Evolutionary conservation across 92 coral and sea anemone species (phyloP).

Genomic region (Umimayanthus chanpuru): DNA sequence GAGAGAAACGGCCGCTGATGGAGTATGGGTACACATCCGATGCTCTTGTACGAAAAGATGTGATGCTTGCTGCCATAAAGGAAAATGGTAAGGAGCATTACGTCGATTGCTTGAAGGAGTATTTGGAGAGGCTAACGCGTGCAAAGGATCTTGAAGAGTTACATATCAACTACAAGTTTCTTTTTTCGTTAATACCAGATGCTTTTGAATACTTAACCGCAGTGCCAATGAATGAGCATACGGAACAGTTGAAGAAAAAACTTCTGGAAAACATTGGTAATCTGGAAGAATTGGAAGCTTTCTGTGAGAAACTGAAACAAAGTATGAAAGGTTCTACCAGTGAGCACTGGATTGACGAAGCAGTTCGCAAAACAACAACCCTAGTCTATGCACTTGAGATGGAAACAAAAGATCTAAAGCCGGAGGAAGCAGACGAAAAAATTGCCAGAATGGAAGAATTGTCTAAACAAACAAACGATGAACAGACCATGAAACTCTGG

Average conservation of each 20-base stretch:
- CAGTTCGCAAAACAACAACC: conserved; percentile 59
- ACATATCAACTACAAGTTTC: conserved; percentile 41
- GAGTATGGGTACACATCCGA: conserved; percentile 83
- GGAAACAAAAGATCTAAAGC: conserved; percentile 62
- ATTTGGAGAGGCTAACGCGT: conserved; percentile 10
- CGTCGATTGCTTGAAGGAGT: conserved; percentile 56
- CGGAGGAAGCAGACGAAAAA: conserved; percentile 63
- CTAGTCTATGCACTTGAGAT: conserved; percentile 60
- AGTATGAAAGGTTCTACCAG: conserved; percentile 46
- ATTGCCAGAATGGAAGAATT: conserved; percentile 60
- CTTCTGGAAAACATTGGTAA: conserved; percentile 59
- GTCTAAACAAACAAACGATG: conserved; percentile 40
- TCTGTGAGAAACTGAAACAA: conserved; percentile 60
- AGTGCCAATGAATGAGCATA: conserved; percentile 67
- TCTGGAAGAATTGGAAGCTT: conserved; percentile 51
- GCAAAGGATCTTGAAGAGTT: conserved; percentile 28
- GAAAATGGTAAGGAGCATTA: conserved; percentile 48
- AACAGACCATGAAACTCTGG: conserved; percentile 75
- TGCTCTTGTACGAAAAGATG: conserved; percentile 68
- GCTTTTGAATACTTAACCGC: conserved; percentile 60
- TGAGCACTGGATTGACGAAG: conserved; percentile 62
- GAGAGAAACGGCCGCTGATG: conserved; percentile 71
- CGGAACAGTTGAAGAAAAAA: conserved; percentile 56
- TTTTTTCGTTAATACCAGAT: conserved; percentile 72
- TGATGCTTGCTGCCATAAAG: conserved; percentile 77